Evolutionary conservation across 2,888 invertebrate genomes (phyloP).

Genomic region (Scrobipalpa atriplicella): DNA sequence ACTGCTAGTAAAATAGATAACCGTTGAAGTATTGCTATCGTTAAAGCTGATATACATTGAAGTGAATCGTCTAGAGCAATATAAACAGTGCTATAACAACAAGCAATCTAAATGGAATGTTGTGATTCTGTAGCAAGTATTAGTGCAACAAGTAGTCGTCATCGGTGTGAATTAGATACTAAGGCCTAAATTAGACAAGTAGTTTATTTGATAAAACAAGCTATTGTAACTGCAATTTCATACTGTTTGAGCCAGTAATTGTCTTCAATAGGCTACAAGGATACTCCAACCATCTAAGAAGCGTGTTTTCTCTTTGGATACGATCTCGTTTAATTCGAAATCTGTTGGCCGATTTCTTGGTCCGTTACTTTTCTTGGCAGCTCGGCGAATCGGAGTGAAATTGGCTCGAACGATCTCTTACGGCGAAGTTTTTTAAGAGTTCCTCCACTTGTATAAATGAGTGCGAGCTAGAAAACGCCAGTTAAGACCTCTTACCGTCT

Average conservation of each 20-base stretch:
- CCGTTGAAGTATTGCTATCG: conserved; percentile 4
- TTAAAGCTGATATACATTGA: conserved; percentile 7
- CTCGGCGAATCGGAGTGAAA: not conserved
- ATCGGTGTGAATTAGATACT: conserved; percentile 20
- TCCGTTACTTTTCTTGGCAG: conserved; percentile 22
- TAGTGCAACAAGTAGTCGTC: not conserved
- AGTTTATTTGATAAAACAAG: conserved; percentile 19
- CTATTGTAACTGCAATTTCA: conserved; percentile 21
- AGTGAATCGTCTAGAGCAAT: not conserved
- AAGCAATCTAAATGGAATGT: not conserved
- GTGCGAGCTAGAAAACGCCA: conserved; percentile 20
- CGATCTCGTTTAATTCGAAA: conserved; percentile 17
- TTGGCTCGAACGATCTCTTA: conserved; percentile 1
- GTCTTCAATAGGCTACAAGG: conserved; percentile 11
- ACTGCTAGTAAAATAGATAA: conserved; percentile 16
- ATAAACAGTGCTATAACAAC: conserved; percentile 13
- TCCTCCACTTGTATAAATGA: not conserved
- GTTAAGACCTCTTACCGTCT: conserved; percentile 61
- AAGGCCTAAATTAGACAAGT: conserved; percentile 19
- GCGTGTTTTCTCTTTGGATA: conserved; percentile 9
- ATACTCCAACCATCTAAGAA: not conserved
- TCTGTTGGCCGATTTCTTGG: conserved; percentile 19
- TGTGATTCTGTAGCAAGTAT: no score
- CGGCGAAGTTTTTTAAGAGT: not conserved
- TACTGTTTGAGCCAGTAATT: conserved; percentile 15